Conservation (phyloP, 2,888 invertebrate genomes). For the Netelia melanura region DNA sequence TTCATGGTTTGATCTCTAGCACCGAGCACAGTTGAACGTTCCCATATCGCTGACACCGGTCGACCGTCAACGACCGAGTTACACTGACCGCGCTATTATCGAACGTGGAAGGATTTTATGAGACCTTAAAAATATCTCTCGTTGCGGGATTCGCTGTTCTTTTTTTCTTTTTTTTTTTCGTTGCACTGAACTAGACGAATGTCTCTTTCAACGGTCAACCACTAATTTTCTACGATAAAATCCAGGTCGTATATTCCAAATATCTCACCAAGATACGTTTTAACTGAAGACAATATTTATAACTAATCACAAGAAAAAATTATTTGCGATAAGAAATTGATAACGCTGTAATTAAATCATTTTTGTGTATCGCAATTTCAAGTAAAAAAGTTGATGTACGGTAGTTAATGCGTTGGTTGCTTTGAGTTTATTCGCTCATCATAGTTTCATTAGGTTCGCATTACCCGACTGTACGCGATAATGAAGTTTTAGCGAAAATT, state of each 20-base stretch:
- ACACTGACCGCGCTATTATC: background rate
- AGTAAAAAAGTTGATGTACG: no score
- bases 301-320: no score
- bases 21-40: background rate
- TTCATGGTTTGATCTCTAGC: slow-evolving; percentile 23
- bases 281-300: no score
- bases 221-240: no score
- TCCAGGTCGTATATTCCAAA: no score
- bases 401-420: no score
- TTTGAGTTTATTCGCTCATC: no score
- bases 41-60: background rate
- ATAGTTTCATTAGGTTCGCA: background rate
- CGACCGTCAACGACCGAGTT: background rate
- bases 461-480: background rate
- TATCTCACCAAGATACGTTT: no score
- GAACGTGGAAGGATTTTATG: background rate
- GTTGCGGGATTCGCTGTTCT: background rate
- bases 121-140: background rate
- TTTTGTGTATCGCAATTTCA: no score
- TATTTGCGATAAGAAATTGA: no score
- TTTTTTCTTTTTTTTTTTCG: background rate
- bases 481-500: slow-evolving; percentile 1
- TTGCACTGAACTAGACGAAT: background rate
- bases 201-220: background rate
- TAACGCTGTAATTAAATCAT: no score